These are phyloP conservation scores for Hydroisotoma schaefferi DNA, from an alignment of 2,888 invertebrate species.

Conservation along the genomic window DNA sequence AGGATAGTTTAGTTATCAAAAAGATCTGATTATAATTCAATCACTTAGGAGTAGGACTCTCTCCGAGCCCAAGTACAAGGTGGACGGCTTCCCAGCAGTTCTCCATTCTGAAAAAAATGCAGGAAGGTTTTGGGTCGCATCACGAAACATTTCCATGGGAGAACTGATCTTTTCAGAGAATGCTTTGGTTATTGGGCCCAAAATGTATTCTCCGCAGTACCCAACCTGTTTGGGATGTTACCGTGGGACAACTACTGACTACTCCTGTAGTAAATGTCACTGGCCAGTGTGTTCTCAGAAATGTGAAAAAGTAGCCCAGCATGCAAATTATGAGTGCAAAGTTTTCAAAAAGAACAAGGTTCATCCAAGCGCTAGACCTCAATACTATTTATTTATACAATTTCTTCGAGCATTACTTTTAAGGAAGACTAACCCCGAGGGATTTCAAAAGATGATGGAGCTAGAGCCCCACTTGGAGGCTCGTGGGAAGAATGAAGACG, in stretches of 20 bases:
- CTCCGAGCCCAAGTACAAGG: slow-evolving; percentile 18
- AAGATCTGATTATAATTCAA: too few species aligned
- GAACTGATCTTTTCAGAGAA: slow-evolving; percentile 24
- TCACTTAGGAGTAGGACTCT: too few species aligned
- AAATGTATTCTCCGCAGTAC: slow-evolving; percentile 19
- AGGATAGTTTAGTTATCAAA: too few species aligned
- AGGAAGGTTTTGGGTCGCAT: slow-evolving; percentile 27
- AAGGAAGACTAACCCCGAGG: slow-evolving; percentile 13
- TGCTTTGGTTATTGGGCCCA: slow-evolving; percentile 18
- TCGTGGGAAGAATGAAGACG: slow-evolving; percentile 13
- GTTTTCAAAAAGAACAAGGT: slow-evolving; percentile 29
- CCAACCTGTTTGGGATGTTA: slow-evolving; percentile 36
- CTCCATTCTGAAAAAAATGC: slow-evolving; percentile 13
- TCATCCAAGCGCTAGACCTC: slow-evolving; percentile 19
- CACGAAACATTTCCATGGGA: slow-evolving; percentile 23
- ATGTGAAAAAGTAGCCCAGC: slow-evolving; percentile 27
- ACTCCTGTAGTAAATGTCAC: slow-evolving; percentile 25
- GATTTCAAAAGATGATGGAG: slow-evolving; percentile 21
- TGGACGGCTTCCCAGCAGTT: slow-evolving; percentile 23
- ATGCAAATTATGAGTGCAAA: slow-evolving; percentile 33
- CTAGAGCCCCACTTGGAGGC: slow-evolving; percentile 25
- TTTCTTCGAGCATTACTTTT: slow-evolving; percentile 24
- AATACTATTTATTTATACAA: slow-evolving; percentile 34
- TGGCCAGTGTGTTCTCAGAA: slow-evolving; percentile 34
- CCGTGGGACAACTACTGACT: slow-evolving; percentile 16